A percentile compares a stretch with the other conserved stretches of the same genome.
Evolutionary conservation across 2,797 vertebrate genomes (phyloP).

Genomic region (Chelonia mydas): DNA sequence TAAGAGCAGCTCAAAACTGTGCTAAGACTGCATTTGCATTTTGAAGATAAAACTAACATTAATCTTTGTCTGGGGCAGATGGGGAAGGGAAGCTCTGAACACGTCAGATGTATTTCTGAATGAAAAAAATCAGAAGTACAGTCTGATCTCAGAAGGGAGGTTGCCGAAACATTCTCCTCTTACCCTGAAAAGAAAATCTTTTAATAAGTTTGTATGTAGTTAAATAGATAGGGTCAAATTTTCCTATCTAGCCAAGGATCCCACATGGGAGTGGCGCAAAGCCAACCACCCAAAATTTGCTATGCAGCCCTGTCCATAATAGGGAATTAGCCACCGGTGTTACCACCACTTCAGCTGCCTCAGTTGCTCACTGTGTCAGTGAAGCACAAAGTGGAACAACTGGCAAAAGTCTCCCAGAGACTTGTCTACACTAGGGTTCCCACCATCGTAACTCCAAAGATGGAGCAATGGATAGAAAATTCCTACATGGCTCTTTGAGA

Average conservation of each 20-base stretch:
- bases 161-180: conserved; percentile 49
- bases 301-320: neutral
- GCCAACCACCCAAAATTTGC: neutral
- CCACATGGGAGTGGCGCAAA: neutral
- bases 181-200: neutral
- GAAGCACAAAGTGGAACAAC: fast-evolving
- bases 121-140: neutral
- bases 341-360: neutral
- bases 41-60: conserved; percentile 52
- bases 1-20: neutral
- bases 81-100: conserved; percentile 11
- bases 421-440: neutral
- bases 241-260: neutral
- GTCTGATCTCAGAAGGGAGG: conserved; percentile 55
- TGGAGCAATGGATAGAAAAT: neutral
- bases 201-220: conserved; percentile 26
- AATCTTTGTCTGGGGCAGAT: conserved; percentile 20
- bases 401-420: neutral
- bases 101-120: neutral
- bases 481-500: neutral
- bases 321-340: neutral
- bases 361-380: neutral
- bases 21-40: conserved; percentile 2
- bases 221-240: conserved; percentile 17
- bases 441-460: neutral